These are phyloP conservation scores for Lineus longissimus DNA, from an alignment of 1,140 invertebrate species.

Conservation along the genomic window DNA sequence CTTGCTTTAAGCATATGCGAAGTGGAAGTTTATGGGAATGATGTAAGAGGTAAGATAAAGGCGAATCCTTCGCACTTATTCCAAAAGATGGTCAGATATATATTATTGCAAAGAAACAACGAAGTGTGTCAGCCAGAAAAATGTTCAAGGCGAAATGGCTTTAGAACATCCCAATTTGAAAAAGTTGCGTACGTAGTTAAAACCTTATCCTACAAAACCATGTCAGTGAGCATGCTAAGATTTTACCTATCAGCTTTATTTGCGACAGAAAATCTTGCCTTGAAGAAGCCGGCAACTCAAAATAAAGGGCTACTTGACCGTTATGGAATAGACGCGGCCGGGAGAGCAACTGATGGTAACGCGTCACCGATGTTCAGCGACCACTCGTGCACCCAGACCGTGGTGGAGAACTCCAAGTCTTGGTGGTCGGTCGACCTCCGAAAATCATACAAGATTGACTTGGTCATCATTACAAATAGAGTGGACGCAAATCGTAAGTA, in stretches of 20 bases:
- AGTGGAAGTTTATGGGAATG: conserved; percentile 5
- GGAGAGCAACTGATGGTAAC: background rate
- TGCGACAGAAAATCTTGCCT: background rate
- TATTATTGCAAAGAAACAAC: no score
- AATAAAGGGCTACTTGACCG: background rate
- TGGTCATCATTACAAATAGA: background rate
- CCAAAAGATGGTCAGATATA: no score
- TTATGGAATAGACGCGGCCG: background rate
- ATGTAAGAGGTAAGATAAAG: background rate
- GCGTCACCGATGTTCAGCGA: background rate
- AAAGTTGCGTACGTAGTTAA: no score
- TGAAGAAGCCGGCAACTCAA: background rate
- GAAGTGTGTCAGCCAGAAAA: no score
- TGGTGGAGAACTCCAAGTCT: no score
- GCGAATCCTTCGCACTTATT: no score
- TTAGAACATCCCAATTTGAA: no score
- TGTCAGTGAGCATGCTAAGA: no score
- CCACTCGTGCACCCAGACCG: background rate
- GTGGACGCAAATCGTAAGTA: background rate
- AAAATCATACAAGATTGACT: background rate
- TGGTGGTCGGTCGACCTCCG: conserved; percentile 8
- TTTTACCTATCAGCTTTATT: no score
- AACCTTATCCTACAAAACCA: no score
- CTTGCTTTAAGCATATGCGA: background rate
- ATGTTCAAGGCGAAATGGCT: no score